phyloP scores from a whole-genome alignment of 30 jellyfish, hydroid and myxozoan genomes.

The Aurelia coerulea region DNA sequence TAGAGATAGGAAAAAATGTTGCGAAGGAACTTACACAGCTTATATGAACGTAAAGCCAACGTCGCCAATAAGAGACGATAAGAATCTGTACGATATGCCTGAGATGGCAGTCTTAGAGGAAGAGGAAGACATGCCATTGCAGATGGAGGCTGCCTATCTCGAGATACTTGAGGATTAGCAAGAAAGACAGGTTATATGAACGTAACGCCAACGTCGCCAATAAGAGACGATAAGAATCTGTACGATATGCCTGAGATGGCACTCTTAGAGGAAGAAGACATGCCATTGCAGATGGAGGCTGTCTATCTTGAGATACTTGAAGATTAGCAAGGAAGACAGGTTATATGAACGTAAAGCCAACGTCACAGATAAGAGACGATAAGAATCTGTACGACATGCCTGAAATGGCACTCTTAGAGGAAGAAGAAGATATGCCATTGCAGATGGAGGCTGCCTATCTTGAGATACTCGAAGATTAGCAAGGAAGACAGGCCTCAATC shows the following conservation, averaged over 20 bases:
- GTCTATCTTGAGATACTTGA: conserved; percentile 38
- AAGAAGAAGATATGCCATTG: conserved; percentile 7
- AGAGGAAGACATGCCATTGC: conserved; percentile 9
- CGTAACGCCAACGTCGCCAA: conserved; percentile 45
- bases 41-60: conserved; percentile 45
- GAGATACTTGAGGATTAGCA: too few relatives aligned
- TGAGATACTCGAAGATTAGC: conserved; percentile 32
- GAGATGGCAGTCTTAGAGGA: conserved; percentile 45
- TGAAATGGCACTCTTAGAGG: conserved; percentile 40
- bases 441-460: conserved; percentile 31
- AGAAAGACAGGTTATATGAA: conserved; percentile 36
- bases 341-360: conserved; percentile 39
- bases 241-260: conserved; percentile 66
- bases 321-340: too few relatives aligned
- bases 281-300: conserved; percentile 8
- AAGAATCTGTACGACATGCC: conserved; percentile 67
- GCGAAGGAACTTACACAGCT: conserved; percentile 5
- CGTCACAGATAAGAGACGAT: conserved; percentile 47
- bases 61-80: conserved; percentile 49
- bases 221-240: conserved; percentile 42
- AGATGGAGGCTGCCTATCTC: conserved; percentile 27
- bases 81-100: conserved; percentile 65
- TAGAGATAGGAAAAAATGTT: conserved; percentile 39
- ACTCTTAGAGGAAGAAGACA: conserved; percentile 34
- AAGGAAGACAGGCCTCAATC: too few relatives aligned